phyloP scores from a whole-genome alignment of 2,113 vertebrate genomes.

The Leptobrachium ailaonicum region DNA sequence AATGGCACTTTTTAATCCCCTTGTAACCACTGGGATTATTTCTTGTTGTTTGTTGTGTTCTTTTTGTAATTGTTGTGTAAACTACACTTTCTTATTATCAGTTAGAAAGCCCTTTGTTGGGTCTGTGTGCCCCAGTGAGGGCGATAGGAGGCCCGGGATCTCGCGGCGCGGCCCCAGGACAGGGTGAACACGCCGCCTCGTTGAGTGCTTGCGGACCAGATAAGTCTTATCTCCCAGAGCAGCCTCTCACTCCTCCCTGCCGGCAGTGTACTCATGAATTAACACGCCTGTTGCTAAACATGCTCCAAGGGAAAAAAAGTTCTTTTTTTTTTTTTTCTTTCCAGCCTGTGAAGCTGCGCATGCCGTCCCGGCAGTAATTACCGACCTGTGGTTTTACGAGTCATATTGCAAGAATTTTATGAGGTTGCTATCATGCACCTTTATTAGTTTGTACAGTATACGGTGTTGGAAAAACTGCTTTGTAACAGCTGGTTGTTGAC shows the following conservation, averaged over 20 bases:
- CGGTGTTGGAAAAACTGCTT: constrained; percentile 79
- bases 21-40: too few relatives aligned
- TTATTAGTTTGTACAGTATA: constrained; percentile 77
- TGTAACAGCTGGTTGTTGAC: constrained; percentile 76
- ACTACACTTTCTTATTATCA: too few relatives aligned
- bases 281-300: constrained; percentile 1
- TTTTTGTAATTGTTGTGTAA: too few relatives aligned
- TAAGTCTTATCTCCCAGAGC: constrained; percentile 63
- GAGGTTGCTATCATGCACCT: constrained; percentile 55
- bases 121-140: too few relatives aligned
- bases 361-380: not conserved
- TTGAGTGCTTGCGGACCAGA: constrained; percentile 54
- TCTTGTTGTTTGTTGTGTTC: too few relatives aligned
- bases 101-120: too few relatives aligned
- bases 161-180: too few relatives aligned
- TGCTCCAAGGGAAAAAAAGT: too few relatives aligned
- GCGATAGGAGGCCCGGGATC: too few relatives aligned
- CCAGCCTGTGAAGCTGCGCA: too few relatives aligned
- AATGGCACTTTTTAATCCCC: too few relatives aligned
- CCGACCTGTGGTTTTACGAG: not conserved
- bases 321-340: too few relatives aligned
- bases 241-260: constrained; percentile 50
- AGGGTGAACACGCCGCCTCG: constrained; percentile 8
- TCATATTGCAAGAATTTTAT: constrained; percentile 43
- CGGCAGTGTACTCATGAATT: constrained; percentile 49